Base-by-base conservation (phyloP, 2,888 invertebrate species). In the Torymus auratus region DNA sequence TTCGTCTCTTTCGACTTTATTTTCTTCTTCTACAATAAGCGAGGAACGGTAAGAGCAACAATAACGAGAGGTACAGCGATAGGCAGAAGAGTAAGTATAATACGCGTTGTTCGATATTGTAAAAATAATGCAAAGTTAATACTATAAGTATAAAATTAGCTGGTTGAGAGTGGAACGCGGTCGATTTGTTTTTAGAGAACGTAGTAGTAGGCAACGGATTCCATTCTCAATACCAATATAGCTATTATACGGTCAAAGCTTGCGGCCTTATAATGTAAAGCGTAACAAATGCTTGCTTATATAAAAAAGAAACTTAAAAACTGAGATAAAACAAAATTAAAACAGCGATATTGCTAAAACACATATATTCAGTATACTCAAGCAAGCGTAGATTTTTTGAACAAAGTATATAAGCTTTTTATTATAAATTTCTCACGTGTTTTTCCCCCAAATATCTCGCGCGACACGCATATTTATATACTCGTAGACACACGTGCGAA, bases 11-110 rank as follows among this genome's bases (percentile, higher is more conserved):
- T 82, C 60, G 79, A 80, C 67, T 83, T 83, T 76, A 80, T 73
- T 82, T 82, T 82, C 74, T 80, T 82, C 80, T 82, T 83, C 83
- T 82, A 73, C 14, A 73, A 78, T n/a, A n/a, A 72, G 73, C 67
- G 65, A 28, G 68, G 11, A 23, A 50, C 28, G 1, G 1, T 62
- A 70, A 12, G 41, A 62, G 2, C 70, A 56, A 82, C 62, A 58
- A 62, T 13, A 53, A 71, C 20, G 41, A 56, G n/a, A 28, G 5
- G 7, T 41, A 28, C 7, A 41, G 41, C 41, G 41, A 10, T 10
- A 7, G 7, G 41, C 41, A 41, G 41, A 7, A 41, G 1, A 41
- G 41, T 41, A 5, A 41, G 7, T 41, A 41, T 7, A 41, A 41
- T 41, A 41, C 7, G 41, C 7, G 7, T 7, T 10, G 41, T 5